Percentiles rank a stretch among this genome's conserved stretches.
Evolutionary conservation across 2,888 invertebrate genomes (phyloP).

Genomic region (Allophyes oxyacanthae): DNA sequence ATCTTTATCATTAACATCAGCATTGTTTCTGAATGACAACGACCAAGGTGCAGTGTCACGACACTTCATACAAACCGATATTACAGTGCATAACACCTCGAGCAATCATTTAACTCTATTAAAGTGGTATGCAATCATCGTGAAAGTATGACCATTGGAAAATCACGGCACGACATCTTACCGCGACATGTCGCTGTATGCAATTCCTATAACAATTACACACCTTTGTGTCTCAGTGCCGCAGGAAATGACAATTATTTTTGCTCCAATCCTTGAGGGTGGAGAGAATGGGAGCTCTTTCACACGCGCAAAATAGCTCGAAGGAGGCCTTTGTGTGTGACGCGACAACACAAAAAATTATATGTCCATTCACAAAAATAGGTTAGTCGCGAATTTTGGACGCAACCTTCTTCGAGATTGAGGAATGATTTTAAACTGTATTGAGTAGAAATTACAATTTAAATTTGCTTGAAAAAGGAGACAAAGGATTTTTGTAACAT

Average conservation of each 20-base stretch:
- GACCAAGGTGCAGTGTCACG: conserved; percentile 20
- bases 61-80: conserved; percentile 13
- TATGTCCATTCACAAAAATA: conserved; percentile 87
- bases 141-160: conserved; percentile 68
- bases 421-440: conserved; percentile 55
- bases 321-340: conserved; percentile 81
- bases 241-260: conserved; percentile 90
- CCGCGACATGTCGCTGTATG: conserved; percentile 42
- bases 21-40: conserved; percentile 10
- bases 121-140: conserved; percentile 63
- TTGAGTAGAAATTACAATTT: conserved; percentile 19
- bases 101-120: conserved; percentile 69
- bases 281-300: conserved; percentile 84
- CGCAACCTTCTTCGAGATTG: conserved; percentile 38
- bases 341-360: conserved; percentile 78
- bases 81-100: conserved; percentile 51
- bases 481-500: conserved; percentile 44
- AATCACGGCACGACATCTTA: conserved; percentile 55
- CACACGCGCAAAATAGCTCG: conserved; percentile 87
- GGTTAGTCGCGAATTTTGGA: conserved; percentile 81
- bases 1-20: conserved; percentile 19
- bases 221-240: conserved; percentile 73
- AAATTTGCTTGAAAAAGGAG: conserved; percentile 11
- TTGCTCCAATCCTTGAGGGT: conserved; percentile 81
- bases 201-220: conserved; percentile 53